A percentile compares a stretch with the other conserved stretches of the same genome.
Evolutionary conservation across 2,797 vertebrate species (phyloP).

Genomic region (Aphelocoma californica): DNA sequence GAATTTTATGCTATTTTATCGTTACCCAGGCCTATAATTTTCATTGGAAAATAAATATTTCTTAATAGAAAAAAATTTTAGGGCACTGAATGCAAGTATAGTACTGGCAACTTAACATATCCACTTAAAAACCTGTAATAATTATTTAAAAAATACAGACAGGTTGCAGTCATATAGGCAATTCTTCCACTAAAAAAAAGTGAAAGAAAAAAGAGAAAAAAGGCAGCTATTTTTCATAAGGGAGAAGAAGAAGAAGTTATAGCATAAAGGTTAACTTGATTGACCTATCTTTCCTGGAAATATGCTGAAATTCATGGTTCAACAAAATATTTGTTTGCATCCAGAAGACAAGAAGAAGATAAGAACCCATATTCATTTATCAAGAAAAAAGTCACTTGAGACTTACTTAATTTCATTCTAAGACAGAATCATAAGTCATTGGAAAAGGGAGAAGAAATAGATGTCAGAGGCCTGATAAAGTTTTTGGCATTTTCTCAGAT

Average conservation of each 20-base stretch:
- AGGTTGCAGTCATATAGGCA: not conserved
- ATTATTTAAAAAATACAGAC: not conserved
- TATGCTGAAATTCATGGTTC: not conserved
- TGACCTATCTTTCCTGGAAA: not conserved
- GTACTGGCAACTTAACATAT: not conserved
- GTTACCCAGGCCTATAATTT: not conserved
- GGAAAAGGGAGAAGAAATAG: not conserved
- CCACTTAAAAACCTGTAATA: not conserved
- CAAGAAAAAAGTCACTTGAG: not conserved
- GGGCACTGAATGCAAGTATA: not conserved
- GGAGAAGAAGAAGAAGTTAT: not conserved
- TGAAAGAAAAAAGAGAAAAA: not conserved
- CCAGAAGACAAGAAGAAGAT: not conserved
- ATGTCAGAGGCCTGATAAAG: not conserved
- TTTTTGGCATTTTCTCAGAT: not conserved
- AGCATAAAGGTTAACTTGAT: not conserved
- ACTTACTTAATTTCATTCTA: not conserved
- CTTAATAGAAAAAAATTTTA: not conserved
- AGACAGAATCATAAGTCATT: not conserved
- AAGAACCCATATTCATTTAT: not conserved
- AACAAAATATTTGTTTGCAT: slow-evolving; percentile 10
- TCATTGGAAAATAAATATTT: not conserved
- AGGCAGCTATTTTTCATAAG: not conserved
- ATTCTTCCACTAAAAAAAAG: not conserved
- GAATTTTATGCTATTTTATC: not conserved